These are phyloP conservation scores for Blastomussa wellsi DNA, from an alignment of 92 coral and sea anemone genomes.

Conservation along the genomic window DNA sequence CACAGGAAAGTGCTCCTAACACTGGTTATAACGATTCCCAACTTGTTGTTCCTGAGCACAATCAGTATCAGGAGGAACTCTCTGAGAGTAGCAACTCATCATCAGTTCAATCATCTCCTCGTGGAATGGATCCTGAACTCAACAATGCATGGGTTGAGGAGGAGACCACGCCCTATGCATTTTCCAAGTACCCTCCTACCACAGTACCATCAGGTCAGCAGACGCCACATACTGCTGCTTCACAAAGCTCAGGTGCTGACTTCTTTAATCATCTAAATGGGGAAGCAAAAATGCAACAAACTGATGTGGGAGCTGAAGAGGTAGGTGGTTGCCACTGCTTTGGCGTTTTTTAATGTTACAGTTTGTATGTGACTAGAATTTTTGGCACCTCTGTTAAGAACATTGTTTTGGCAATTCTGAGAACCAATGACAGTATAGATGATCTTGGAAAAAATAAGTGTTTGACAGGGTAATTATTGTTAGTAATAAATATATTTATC, in stretches of 20 bases:
- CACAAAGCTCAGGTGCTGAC: background rate
- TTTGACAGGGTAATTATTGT: too few relatives aligned
- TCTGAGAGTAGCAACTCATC: background rate
- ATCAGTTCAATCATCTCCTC: background rate
- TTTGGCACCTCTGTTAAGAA: too few relatives aligned
- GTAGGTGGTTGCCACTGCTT: background rate
- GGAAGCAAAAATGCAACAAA: background rate
- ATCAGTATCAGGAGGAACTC: background rate
- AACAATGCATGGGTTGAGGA: constrained; percentile 20
- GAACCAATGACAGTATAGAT: background rate
- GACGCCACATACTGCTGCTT: background rate
- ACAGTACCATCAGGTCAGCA: background rate
- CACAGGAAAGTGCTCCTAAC: background rate
- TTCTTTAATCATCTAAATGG: constrained; percentile 6
- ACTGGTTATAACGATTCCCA: background rate
- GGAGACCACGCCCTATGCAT: constrained; percentile 5
- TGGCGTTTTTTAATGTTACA: too few relatives aligned
- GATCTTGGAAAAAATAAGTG: too few relatives aligned
- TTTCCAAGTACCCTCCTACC: background rate
- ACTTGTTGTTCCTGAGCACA: constrained; percentile 9
- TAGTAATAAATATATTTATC: too few relatives aligned
- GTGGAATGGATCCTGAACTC: constrained; percentile 8
- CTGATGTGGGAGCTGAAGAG: background rate
- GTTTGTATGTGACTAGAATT: too few relatives aligned
- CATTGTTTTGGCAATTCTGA: background rate